A percentile compares a stretch with the other conserved stretches of the same genome.
phyloP scores from a whole-genome alignment of 1,140 invertebrate genomes.

The Tetraneura akinire region DNA sequence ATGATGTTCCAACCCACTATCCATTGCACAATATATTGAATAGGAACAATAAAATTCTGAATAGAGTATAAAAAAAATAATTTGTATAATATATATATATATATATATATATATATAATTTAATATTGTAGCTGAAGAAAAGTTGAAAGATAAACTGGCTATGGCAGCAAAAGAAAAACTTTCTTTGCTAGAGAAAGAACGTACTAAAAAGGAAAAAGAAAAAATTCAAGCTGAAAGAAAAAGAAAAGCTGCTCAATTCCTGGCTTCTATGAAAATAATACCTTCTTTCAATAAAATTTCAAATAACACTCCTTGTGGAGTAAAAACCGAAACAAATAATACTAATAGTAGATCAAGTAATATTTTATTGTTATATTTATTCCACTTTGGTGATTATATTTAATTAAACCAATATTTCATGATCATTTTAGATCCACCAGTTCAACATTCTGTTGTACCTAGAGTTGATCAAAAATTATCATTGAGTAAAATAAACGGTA shows the following conservation, averaged over 20 bases:
- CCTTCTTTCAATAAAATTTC: slow-evolving; percentile 20
- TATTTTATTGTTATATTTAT: neutral
- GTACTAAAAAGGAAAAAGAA: slow-evolving; percentile 51
- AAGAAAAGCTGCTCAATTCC: slow-evolving; percentile 51
- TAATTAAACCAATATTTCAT: neutral
- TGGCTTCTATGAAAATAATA: slow-evolving; percentile 42
- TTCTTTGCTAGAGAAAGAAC: slow-evolving; percentile 40
- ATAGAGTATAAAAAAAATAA: no score
- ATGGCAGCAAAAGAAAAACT: slow-evolving; percentile 53
- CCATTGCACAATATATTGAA: no score
- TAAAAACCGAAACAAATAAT: neutral
- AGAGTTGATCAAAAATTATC: neutral
- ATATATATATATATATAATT: no score
- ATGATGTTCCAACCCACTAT: no score
- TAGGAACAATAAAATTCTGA: no score
- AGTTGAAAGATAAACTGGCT: slow-evolving; percentile 50
- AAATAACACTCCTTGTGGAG: neutral
- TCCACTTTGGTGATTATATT: neutral
- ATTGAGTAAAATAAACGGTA: slow-evolving; percentile 3
- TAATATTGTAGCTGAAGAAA: slow-evolving; percentile 50
- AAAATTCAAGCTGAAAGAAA: slow-evolving; percentile 52
- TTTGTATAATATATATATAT: no score
- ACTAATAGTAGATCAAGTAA: neutral
- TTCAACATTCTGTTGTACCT: neutral
- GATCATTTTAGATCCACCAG: neutral